These are phyloP conservation scores for Arremon aurantiirostris DNA, from an alignment of 2,797 vertebrate species.

Conservation along the genomic window DNA sequence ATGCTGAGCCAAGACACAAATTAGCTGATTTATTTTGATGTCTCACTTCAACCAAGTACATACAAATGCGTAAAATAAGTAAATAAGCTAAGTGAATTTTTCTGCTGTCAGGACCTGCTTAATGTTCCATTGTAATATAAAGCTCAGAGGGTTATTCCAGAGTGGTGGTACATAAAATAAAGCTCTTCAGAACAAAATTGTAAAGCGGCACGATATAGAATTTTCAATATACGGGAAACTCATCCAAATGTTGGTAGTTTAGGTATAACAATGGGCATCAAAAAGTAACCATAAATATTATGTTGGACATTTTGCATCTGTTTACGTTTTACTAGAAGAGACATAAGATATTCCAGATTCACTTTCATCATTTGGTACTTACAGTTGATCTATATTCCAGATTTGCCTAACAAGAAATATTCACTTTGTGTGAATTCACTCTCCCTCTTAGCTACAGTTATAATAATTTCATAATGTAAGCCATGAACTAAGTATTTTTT, in stretches of 20 bases:
- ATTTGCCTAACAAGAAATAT: constrained; percentile 36
- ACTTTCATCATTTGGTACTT: constrained; percentile 27
- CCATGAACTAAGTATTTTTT: neutral
- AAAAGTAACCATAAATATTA: neutral
- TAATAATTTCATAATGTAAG: constrained; percentile 10
- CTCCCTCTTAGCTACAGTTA: neutral
- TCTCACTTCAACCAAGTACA: neutral
- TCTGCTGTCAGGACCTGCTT: neutral
- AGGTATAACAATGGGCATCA: neutral
- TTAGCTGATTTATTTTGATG: neutral
- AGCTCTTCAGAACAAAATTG: neutral
- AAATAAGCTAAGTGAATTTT: neutral
- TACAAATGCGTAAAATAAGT: neutral
- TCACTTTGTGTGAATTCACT: constrained; percentile 1
- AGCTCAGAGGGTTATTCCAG: neutral
- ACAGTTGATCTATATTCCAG: constrained; percentile 39
- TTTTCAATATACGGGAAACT: neutral
- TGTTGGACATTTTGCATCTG: constrained; percentile 51
- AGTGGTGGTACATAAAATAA: neutral
- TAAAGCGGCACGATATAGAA: neutral
- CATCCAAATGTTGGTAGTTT: neutral
- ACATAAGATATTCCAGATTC: constrained; percentile 22
- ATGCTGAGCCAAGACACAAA: neutral
- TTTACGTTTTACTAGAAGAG: constrained; percentile 31
- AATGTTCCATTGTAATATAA: neutral